A percentile compares a stretch with the other conserved stretches of the same genome.
Evolutionary conservation across 2,797 vertebrate species (phyloP).

Genomic region (Leptodactylus fallax): DNA sequence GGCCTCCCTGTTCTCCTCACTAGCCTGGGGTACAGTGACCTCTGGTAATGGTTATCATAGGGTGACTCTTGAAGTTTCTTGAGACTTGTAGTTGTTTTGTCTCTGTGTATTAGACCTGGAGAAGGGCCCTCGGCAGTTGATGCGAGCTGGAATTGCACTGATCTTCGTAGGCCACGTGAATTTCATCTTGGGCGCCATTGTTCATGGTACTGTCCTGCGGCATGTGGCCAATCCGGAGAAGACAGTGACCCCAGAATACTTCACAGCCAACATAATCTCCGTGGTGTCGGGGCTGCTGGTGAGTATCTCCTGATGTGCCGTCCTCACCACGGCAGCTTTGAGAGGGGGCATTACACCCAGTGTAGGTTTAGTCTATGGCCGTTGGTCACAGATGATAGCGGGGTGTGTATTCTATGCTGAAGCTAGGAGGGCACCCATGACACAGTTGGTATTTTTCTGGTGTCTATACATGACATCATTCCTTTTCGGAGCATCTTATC

Average conservation of each 20-base stretch:
- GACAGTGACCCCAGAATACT: conserved; percentile 82
- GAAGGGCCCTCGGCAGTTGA: conserved; percentile 81
- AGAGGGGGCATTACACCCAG: too few relatives aligned
- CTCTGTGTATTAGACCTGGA: conserved; percentile 74
- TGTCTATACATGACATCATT: too few relatives aligned
- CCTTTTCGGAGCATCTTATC: too few relatives aligned
- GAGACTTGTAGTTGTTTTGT: background rate
- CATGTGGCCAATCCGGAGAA: conserved; percentile 86
- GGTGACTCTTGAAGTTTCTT: background rate
- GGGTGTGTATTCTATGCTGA: too few relatives aligned
- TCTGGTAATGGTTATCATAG: too few relatives aligned
- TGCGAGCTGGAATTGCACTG: conserved; percentile 85
- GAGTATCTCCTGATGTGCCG: conserved; percentile 65
- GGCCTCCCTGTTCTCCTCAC: too few relatives aligned
- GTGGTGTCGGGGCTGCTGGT: conserved; percentile 91
- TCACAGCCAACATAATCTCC: conserved; percentile 85
- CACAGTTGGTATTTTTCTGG: too few relatives aligned
- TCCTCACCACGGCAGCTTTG: too few relatives aligned
- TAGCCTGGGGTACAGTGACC: too few relatives aligned
- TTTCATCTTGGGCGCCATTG: conserved; percentile 89
- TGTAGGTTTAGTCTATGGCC: too few relatives aligned
- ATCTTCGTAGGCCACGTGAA: conserved; percentile 90
- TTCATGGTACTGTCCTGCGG: conserved; percentile 89
- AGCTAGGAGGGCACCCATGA: too few relatives aligned
- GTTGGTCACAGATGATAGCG: too few relatives aligned